Evolutionary conservation across 2,888 invertebrate species (phyloP), one percentile per base, ranked within the genome.

Genomic region (Prosopocoilus inquinatus): DNA sequence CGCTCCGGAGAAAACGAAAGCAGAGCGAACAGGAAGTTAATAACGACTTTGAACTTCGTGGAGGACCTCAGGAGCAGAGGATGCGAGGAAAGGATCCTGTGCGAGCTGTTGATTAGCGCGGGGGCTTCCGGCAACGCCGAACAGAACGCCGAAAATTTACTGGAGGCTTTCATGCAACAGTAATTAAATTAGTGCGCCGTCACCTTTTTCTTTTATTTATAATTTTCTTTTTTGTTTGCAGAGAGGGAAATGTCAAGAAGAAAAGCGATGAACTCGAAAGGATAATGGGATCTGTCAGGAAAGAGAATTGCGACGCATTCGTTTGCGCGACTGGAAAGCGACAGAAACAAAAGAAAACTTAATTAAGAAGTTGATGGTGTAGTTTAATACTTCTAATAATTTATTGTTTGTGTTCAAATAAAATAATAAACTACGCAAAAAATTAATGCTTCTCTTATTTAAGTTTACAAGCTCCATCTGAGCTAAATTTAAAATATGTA

Each of bases 281-380:
- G 55, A 66, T 78, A 20, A 73, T 76, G 53, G 71, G 71, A 35
- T 76, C 77, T 3, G 74, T 76, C 1, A 71, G 70, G 59, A 67
- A 64, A 36, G 67, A 69, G 55, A 65, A 73, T 45, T 78, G 78
- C 54, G 63, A 64, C 20, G 55, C 67, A 12, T 71, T 76, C 48
- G 41, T 59, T 20, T 78, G 78, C 58, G 65, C 63, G 32, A 57
- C 1, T 28, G 20, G 3, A 28, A 28, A 28, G 3, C n/a, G n/a
- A n/a, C 5, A 28, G 20, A 28, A 28, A 28, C 5, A 28, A 28
- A 28, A 28, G 20, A 28, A 28, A 28, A 28, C 20, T 28, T 28
- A 28, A 28, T 28, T 28, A 28, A 20, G 2, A 20, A 28, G 20
- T 3, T 1, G 20, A 28, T 28, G 20, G 7, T 5, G 7, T 28